A percentile compares a stretch with the other conserved stretches of the same genome.
These are phyloP conservation scores for Anthonomus grandis DNA, from an alignment of 1,140 invertebrate genomes.

Conservation along the genomic window DNA sequence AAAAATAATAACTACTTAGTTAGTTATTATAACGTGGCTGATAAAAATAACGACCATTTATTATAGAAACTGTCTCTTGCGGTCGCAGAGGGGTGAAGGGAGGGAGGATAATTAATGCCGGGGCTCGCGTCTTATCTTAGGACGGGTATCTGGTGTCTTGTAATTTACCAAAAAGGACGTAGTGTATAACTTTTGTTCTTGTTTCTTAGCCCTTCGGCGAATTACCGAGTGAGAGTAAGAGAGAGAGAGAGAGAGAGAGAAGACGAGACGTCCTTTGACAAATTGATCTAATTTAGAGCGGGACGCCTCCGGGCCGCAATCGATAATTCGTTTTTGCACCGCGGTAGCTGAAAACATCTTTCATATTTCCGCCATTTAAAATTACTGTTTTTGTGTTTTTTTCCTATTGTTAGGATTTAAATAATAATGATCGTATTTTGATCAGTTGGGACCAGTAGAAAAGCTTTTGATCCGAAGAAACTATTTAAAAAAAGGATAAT, in stretches of 20 bases:
- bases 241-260: too few relatives aligned
- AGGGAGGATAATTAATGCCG: slow-evolving; percentile 26
- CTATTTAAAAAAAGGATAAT: too few relatives aligned
- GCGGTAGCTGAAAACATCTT: slow-evolving; percentile 12
- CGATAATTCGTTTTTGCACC: slow-evolving; percentile 25
- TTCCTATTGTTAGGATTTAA: too few relatives aligned
- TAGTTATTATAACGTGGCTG: slow-evolving; percentile 15
- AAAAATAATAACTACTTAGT: slow-evolving; percentile 20
- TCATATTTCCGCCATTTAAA: too few relatives aligned
- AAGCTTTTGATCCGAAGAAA: too few relatives aligned
- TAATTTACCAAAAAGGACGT: slow-evolving; percentile 33
- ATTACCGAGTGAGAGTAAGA: too few relatives aligned
- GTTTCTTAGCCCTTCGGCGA: slow-evolving; percentile 28
- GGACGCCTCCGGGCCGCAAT: slow-evolving; percentile 26
- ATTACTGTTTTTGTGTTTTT: too few relatives aligned
- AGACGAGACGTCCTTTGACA: slow-evolving; percentile 37
- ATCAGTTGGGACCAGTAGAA: too few relatives aligned
- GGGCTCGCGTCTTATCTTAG: slow-evolving; percentile 21
- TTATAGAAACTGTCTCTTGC: slow-evolving; percentile 20
- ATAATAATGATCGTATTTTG: too few relatives aligned
- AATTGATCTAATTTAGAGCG: slow-evolving; percentile 40
- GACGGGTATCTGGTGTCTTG: slow-evolving; percentile 31
- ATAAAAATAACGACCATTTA: slow-evolving; percentile 25
- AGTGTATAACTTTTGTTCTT: slow-evolving; percentile 35
- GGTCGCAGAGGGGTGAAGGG: too few relatives aligned